phyloP scores from a whole-genome alignment of 2,113 vertebrate species.

The Platichthys stellatus region DNA sequence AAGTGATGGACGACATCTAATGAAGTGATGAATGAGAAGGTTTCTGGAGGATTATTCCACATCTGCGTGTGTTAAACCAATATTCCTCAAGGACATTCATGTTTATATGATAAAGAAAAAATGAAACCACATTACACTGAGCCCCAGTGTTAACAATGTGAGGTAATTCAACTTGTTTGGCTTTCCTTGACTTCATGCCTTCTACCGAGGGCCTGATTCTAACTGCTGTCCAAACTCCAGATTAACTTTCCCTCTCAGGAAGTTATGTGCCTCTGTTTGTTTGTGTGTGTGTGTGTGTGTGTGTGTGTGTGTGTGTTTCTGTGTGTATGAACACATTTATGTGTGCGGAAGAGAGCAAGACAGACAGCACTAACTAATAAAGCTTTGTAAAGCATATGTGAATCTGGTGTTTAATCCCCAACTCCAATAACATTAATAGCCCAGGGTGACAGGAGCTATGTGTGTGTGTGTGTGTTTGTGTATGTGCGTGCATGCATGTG shows the following conservation, averaged over 20 bases:
- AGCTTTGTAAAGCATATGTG: slow-evolving; percentile 81
- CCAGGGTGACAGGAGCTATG: slow-evolving; percentile 60
- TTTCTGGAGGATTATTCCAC: background rate
- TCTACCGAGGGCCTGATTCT: background rate
- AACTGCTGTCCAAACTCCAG: background rate
- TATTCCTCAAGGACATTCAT: no score
- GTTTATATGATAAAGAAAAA: no score
- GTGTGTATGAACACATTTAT: background rate
- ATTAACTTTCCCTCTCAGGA: slow-evolving; percentile 41
- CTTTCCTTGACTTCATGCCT: background rate
- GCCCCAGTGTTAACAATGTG: no score
- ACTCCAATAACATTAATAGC: slow-evolving; percentile 80
- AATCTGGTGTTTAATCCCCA: slow-evolving; percentile 77
- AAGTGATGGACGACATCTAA: background rate
- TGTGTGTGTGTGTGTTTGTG: slow-evolving; percentile 38
- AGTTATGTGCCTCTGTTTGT: slow-evolving; percentile 22
- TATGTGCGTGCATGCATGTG: slow-evolving; percentile 30
- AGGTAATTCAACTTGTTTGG: no score
- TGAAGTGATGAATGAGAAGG: background rate
- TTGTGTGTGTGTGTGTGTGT: slow-evolving; percentile 30
- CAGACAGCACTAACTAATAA: slow-evolving; percentile 62
- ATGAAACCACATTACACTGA: no score
- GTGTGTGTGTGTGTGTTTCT: slow-evolving; percentile 16
- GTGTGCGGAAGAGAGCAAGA: slow-evolving; percentile 34
- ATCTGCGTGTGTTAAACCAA: background rate